Evolutionary conservation across 2,113 vertebrate genomes (phyloP), one percentile per base, ranked within the genome.

Genomic region (Pycnonotus jocosus): DNA sequence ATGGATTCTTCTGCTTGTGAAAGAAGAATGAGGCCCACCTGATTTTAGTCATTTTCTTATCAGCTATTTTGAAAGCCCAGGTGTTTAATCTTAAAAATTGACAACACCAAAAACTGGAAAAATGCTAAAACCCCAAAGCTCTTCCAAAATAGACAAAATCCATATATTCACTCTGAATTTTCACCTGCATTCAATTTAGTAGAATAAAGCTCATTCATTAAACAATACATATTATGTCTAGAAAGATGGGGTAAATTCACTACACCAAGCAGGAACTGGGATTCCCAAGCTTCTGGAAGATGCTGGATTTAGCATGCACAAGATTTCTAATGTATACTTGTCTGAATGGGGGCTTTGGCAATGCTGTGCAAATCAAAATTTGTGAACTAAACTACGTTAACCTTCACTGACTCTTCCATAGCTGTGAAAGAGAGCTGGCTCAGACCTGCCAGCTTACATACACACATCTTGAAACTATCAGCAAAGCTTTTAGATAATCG

Each of bases 251-350:
- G 17, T 10, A 40, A 69, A 60, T 33, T 51, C 50, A 70, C 35
- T 30, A 7, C 22, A 22, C 4, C 7, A n/a, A 33, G 16, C 0
- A 0, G 2, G 45, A 80, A 2, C 3, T 88, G 22, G 33, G 57
- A 9, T 10, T 38, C 22, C 30, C 1, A 3, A 51, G 10, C 9
- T 85, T 81, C 48, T 65, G 56, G 54, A 45, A 31, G 15, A 23
- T 60, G 50, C 33, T 77, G 44, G 35, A 9, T 38, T 68, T 58
- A 24, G 4, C 22, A 25, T 12, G 21, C 13, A 11, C 3, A 11
- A 62, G 25, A 27, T 68, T 77, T 80, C 20, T 20, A 5, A 27
- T 9, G 10, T 1, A n/a, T 12, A 6, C 14, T 4, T 1, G 2
- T 56, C 69, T 65, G 17, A 33, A 10, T 37, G 23, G 45, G 17